Percentiles rank a stretch among this genome's conserved stretches.
Evolutionary conservation across 1,140 invertebrate species (phyloP).

Genomic region (Druon quercuslanigerum): DNA sequence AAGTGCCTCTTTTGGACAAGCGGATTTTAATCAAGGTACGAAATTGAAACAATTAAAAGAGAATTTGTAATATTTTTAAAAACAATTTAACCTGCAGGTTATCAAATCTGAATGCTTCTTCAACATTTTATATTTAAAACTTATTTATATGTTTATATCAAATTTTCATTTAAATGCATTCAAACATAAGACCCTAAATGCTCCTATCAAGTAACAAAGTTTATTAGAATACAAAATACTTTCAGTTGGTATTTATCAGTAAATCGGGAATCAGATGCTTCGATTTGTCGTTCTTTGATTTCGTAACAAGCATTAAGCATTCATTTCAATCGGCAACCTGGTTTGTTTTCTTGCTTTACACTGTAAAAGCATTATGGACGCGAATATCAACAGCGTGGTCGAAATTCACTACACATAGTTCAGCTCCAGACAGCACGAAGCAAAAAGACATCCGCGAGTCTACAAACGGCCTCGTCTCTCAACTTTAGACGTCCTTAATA

Average conservation of each 20-base stretch:
- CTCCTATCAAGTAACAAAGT: too few species aligned
- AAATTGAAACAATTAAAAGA: not conserved
- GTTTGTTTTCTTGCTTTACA: conserved; percentile 19
- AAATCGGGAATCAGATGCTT: not conserved
- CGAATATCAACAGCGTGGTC: conserved; percentile 27
- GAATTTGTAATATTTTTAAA: not conserved
- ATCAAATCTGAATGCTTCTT: too few species aligned
- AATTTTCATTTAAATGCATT: too few species aligned
- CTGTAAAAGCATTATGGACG: conserved; percentile 30
- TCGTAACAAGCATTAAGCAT: conserved; percentile 19
- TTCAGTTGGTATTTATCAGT: too few species aligned
- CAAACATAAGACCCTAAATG: too few species aligned
- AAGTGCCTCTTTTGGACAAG: conserved; percentile 89
- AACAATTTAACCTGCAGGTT: too few species aligned
- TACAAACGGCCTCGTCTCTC: conserved; percentile 31
- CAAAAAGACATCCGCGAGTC: conserved; percentile 20
- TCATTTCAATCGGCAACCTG: conserved; percentile 18
- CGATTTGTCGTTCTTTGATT: not conserved
- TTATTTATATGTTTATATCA: too few species aligned
- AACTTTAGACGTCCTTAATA: conserved; percentile 31
- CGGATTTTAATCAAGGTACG: conserved; percentile 79
- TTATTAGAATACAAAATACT: too few species aligned
- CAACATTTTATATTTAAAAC: too few species aligned
- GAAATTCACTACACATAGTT: conserved; percentile 29
- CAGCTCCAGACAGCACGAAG: conserved; percentile 24